phyloP scores from a whole-genome alignment of 2,888 invertebrate species.

The Mechanitis messenoides region DNA sequence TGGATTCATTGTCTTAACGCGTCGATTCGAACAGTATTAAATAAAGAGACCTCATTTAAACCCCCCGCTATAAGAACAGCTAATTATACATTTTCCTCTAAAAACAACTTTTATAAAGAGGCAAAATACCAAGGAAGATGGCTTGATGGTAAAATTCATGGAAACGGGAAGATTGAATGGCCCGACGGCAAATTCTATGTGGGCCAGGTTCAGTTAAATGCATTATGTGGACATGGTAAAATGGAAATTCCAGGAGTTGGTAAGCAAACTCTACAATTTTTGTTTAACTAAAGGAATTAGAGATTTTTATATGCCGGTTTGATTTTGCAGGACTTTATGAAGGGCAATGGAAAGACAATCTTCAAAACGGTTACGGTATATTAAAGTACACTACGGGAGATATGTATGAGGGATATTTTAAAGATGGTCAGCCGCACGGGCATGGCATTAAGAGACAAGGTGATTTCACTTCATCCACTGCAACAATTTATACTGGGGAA shows the following conservation, averaged over 20 bases:
- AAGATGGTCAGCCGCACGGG: constrained; percentile 88
- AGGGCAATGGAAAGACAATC: constrained; percentile 88
- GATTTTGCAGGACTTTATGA: constrained; percentile 80
- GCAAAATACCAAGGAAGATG: constrained; percentile 89
- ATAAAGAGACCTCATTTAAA: constrained; percentile 77
- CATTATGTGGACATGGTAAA: constrained; percentile 83
- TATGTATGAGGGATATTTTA: constrained; percentile 90
- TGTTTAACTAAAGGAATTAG: not conserved
- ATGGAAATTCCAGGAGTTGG: constrained; percentile 80
- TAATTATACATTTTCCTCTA: constrained; percentile 81
- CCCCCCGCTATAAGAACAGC: constrained; percentile 85
- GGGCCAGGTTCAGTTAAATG: constrained; percentile 87
- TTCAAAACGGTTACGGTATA: constrained; percentile 87
- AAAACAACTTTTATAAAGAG: constrained; percentile 83
- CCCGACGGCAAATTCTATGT: constrained; percentile 85
- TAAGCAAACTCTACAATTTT: constrained; percentile 39
- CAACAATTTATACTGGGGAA: constrained; percentile 92
- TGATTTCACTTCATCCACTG: constrained; percentile 83
- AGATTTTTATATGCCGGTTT: not conserved
- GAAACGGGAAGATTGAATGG: constrained; percentile 88
- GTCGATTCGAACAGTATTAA: constrained; percentile 82
- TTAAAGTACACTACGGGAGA: constrained; percentile 87
- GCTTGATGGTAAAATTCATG: constrained; percentile 89
- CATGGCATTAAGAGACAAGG: constrained; percentile 90
- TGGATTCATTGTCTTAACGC: constrained; percentile 87